phyloP scores from a whole-genome alignment of 1,140 invertebrate species.

The Copidosoma floridanum region DNA sequence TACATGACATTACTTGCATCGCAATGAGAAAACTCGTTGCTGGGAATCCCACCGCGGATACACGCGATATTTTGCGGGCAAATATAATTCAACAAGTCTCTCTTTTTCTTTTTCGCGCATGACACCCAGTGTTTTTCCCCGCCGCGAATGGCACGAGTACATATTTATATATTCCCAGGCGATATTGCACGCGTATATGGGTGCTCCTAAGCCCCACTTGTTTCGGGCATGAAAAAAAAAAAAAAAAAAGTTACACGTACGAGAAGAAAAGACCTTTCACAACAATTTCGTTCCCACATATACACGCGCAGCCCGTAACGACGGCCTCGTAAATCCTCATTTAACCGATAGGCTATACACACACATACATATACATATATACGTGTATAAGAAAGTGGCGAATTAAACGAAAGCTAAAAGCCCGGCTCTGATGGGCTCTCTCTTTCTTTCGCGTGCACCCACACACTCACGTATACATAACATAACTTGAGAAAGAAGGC shows the following conservation, averaged over 20 bases:
- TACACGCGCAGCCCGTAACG: not conserved
- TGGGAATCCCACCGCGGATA: no score
- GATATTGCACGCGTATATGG: not conserved
- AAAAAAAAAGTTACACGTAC: no score
- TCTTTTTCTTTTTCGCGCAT: not conserved
- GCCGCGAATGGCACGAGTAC: no score
- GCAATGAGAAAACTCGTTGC: no score
- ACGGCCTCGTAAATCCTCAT: slow-evolving; percentile 25
- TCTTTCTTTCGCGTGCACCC: no score
- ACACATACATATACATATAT: not conserved
- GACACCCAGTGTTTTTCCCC: not conserved
- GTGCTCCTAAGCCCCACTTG: no score
- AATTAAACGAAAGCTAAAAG: slow-evolving; percentile 24
- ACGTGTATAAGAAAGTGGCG: slow-evolving; percentile 16
- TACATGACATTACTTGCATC: no score
- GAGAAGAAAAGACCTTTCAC: slow-evolving; percentile 20
- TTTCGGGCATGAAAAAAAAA: no score
- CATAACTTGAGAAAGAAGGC: slow-evolving; percentile 27
- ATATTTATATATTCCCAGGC: no score
- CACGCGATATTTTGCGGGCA: no score
- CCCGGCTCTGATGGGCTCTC: not conserved
- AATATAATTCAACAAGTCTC: not conserved
- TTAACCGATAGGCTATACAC: slow-evolving; percentile 5
- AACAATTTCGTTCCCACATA: slow-evolving; percentile 21
- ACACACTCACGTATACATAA: no score